Percentiles rank a stretch among this genome's conserved stretches.
Conservation (phyloP, 2,113 vertebrate genomes). For the Strix aluco region DNA sequence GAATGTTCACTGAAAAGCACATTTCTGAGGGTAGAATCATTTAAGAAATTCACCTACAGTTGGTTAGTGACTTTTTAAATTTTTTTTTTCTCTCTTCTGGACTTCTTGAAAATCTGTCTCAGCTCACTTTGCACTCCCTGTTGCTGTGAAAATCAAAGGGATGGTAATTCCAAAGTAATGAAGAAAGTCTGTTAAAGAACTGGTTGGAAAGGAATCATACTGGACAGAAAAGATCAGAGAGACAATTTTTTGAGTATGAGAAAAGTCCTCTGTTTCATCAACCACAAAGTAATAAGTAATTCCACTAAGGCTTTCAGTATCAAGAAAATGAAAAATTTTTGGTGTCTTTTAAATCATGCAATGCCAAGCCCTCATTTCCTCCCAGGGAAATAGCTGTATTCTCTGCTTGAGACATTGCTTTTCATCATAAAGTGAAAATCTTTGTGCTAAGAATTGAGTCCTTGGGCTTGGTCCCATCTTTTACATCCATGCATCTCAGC, state of each 20-base stretch:
- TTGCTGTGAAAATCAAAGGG: background rate
- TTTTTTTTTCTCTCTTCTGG: background rate
- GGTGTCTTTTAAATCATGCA: background rate
- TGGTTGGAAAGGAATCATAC: background rate
- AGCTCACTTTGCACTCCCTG: background rate
- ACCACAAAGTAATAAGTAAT: background rate
- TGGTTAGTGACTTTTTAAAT: background rate
- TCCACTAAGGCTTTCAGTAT: background rate
- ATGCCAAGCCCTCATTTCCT: background rate
- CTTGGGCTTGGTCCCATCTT: background rate
- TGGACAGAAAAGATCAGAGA: background rate
- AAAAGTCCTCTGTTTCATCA: background rate
- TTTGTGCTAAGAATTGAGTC: background rate
- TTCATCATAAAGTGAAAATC: background rate
- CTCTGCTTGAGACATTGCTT: background rate
- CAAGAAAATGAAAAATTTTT: background rate
- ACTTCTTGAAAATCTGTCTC: background rate
- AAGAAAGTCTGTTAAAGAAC: background rate
- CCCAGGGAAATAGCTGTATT: background rate
- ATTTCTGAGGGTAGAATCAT: background rate
- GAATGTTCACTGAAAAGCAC: background rate
- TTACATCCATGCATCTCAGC: background rate
- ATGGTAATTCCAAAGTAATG: background rate
- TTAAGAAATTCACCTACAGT: background rate
- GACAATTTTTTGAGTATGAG: background rate